Conservation (phyloP, 2,797 vertebrate species). For the Characodon lateralis region DNA sequence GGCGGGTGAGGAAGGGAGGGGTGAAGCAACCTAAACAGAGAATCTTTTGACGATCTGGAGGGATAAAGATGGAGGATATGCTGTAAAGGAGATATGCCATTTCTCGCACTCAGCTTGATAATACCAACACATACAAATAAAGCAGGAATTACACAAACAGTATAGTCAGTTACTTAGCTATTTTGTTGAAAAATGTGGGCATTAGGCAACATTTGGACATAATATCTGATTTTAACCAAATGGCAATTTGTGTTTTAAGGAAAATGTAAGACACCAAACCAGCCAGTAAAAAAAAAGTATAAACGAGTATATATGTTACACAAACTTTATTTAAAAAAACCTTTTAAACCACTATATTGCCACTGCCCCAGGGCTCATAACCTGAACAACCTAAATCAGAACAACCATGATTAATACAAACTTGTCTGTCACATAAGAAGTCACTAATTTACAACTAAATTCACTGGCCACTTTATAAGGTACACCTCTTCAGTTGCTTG, state of each 20-base stretch:
- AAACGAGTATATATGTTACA: not conserved
- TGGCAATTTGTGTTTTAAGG: too few relatives aligned
- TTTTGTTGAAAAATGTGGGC: not conserved
- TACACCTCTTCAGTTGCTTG: not conserved
- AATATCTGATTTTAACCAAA: too few relatives aligned
- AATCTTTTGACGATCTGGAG: conserved; percentile 58
- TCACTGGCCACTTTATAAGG: not conserved
- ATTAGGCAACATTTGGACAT: not conserved
- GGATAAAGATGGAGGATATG: conserved; percentile 35
- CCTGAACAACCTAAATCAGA: not conserved
- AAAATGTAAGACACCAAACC: too few relatives aligned
- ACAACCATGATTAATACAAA: not conserved
- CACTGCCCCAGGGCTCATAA: too few relatives aligned
- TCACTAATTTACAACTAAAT: not conserved
- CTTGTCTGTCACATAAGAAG: not conserved
- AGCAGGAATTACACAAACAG: not conserved
- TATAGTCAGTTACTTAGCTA: not conserved
- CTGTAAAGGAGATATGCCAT: conserved; percentile 21
- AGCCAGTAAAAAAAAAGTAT: too few relatives aligned
- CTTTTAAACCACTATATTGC: not conserved
- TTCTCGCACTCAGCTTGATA: conserved; percentile 44
- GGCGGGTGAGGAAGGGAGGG: conserved; percentile 46
- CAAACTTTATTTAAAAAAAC: not conserved
- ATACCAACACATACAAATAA: conserved; percentile 16
- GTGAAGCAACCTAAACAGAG: conserved; percentile 55